phyloP scores from a whole-genome alignment of 2,113 vertebrate genomes.

The Jaculus jaculus region DNA sequence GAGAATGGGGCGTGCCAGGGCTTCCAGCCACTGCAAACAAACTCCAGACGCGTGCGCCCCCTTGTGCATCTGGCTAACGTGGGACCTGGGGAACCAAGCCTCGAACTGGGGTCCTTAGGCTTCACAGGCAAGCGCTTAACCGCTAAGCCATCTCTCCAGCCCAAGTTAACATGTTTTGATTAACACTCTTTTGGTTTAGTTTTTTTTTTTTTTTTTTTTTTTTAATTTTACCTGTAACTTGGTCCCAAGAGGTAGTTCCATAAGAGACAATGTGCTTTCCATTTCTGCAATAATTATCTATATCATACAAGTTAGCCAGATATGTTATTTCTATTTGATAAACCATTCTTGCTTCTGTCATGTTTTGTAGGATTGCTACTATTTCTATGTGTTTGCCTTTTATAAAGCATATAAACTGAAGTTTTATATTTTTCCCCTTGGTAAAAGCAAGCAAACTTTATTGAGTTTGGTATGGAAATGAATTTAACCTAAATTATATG shows the following conservation, averaged over 20 bases:
- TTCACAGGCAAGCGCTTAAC: too few relatives aligned
- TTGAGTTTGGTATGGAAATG: constrained; percentile 74
- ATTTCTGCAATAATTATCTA: neutral
- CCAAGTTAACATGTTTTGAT: neutral
- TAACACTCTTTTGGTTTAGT: neutral
- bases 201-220: neutral
- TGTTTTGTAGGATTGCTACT: neutral
- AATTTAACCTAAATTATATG: constrained; percentile 76
- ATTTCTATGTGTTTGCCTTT: constrained; percentile 10
- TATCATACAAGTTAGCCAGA: neutral
- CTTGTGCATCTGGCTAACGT: too few relatives aligned
- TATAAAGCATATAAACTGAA: neutral
- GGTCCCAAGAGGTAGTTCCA: neutral
- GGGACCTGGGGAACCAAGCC: too few relatives aligned
- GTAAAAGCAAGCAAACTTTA: constrained; percentile 62
- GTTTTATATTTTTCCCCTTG: neutral
- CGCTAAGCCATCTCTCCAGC: too few relatives aligned
- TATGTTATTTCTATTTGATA: neutral
- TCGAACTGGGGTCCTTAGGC: too few relatives aligned
- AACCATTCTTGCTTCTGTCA: neutral
- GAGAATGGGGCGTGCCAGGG: too few relatives aligned
- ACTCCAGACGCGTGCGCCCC: too few relatives aligned
- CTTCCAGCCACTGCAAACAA: too few relatives aligned
- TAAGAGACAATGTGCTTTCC: neutral
- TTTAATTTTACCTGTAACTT: neutral